Percentiles rank a stretch among this genome's conserved stretches.
phyloP scores from a whole-genome alignment of 2,113 vertebrate genomes.

The Passer montanus region DNA sequence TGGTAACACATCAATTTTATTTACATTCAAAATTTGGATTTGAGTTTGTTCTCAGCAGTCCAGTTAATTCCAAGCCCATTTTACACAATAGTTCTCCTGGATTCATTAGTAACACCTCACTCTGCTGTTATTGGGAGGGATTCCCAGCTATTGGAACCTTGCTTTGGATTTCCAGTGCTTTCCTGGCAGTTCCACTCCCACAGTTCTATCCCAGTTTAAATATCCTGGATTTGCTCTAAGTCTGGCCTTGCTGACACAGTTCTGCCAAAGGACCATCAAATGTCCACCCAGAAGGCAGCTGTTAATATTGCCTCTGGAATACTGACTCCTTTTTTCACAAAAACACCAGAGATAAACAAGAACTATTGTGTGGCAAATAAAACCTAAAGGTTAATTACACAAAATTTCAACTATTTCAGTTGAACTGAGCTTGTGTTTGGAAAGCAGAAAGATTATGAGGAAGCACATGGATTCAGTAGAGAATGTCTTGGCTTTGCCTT shows the following conservation, averaged over 20 bases:
- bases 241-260: background rate
- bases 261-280: background rate
- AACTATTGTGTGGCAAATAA: background rate
- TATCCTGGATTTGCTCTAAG: background rate
- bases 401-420: background rate
- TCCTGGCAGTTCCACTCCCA: background rate
- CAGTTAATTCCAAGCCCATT: slow-evolving; percentile 52
- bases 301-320: background rate
- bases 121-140: background rate
- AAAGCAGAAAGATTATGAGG: background rate
- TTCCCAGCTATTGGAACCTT: background rate
- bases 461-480: background rate
- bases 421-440: background rate
- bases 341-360: background rate
- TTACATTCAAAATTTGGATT: slow-evolving; percentile 74
- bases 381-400: background rate
- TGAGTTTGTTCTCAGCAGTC: slow-evolving; percentile 41
- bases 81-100: slow-evolving; percentile 21
- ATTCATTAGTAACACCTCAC: slow-evolving; percentile 17
- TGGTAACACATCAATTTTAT: slow-evolving; percentile 75
- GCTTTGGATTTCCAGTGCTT: background rate
- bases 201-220: background rate
- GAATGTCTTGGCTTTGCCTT: background rate
- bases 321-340: background rate
- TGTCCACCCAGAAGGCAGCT: background rate